A percentile compares a stretch with the other conserved stretches of the same genome.
phyloP scores from a whole-genome alignment of 2,888 invertebrate species.

The Agonopterix alstromeriana region DNA sequence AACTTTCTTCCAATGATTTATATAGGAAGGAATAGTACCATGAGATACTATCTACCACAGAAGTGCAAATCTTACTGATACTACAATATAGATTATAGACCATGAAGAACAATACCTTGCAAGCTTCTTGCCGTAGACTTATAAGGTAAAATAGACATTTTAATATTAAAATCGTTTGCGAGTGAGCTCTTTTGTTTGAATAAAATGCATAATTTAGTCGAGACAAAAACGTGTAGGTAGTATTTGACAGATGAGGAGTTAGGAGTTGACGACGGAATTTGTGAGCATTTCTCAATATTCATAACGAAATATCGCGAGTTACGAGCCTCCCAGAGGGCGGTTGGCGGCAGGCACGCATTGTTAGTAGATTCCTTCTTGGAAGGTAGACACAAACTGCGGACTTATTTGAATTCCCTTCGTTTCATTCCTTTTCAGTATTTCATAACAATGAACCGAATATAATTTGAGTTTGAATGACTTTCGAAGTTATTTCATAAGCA shows the following conservation, averaged over 20 bases:
- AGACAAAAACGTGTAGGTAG: constrained; percentile 31
- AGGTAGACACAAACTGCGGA: constrained; percentile 55
- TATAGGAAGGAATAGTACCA: no score
- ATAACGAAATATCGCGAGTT: constrained; percentile 44
- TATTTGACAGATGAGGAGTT: constrained; percentile 38
- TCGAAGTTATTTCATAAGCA: constrained; percentile 9
- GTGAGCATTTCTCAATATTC: constrained; percentile 66
- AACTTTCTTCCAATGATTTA: no score
- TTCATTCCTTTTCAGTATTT: constrained; percentile 45
- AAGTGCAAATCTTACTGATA: no score
- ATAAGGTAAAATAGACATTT: no score
- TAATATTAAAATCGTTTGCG: no score
- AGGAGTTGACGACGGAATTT: constrained; percentile 45
- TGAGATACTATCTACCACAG: no score
- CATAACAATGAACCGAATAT: constrained; percentile 45
- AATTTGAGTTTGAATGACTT: constrained; percentile 4
- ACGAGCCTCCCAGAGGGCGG: constrained; percentile 5
- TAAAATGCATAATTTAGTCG: neutral
- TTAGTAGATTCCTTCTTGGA: constrained; percentile 48
- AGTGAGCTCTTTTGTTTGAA: no score
- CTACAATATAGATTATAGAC: no score
- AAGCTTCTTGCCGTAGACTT: no score
- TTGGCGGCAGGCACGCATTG: constrained; percentile 38
- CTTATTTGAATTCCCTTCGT: constrained; percentile 62
- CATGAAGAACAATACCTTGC: no score